Conservation (phyloP, 2,797 vertebrate species). For the Rhinogobio ventralis region DNA sequence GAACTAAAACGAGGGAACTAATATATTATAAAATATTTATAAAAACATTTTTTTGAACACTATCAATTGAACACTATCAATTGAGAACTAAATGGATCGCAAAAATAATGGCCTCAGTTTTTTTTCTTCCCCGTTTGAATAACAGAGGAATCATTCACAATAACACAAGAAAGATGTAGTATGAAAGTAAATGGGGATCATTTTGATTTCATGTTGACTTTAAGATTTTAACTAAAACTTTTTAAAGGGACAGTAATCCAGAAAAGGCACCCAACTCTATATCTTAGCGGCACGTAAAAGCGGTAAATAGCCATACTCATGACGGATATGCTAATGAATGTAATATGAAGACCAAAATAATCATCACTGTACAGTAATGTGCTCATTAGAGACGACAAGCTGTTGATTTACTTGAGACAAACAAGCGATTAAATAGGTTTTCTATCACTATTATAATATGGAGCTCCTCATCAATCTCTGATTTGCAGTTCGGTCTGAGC, state of each 20-base stretch:
- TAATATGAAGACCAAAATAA: slow-evolving; percentile 61
- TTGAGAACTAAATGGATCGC: background rate
- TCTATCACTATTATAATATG: slow-evolving; percentile 54
- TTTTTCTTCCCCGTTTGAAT: background rate
- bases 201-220: slow-evolving; percentile 12
- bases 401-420: slow-evolving; percentile 63
- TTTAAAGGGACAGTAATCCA: slow-evolving; percentile 27
- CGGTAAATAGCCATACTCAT: slow-evolving; percentile 52
- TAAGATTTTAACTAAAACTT: background rate
- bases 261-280: slow-evolving; percentile 49
- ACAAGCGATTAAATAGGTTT: slow-evolving; percentile 61
- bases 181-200: background rate
- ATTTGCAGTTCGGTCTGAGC: background rate
- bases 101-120: too few species aligned
- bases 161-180: background rate
- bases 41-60: too few species aligned
- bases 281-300: slow-evolving; percentile 50
- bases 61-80: too few species aligned
- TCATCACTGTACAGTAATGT: slow-evolving; percentile 72
- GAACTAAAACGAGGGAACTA: background rate
- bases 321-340: slow-evolving; percentile 37
- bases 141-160: slow-evolving; percentile 1
- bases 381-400: slow-evolving; percentile 66
- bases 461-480: slow-evolving; percentile 29
- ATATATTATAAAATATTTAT: background rate